phyloP scores from a whole-genome alignment of 2,113 vertebrate species.

The Ovis canadensis region DNA sequence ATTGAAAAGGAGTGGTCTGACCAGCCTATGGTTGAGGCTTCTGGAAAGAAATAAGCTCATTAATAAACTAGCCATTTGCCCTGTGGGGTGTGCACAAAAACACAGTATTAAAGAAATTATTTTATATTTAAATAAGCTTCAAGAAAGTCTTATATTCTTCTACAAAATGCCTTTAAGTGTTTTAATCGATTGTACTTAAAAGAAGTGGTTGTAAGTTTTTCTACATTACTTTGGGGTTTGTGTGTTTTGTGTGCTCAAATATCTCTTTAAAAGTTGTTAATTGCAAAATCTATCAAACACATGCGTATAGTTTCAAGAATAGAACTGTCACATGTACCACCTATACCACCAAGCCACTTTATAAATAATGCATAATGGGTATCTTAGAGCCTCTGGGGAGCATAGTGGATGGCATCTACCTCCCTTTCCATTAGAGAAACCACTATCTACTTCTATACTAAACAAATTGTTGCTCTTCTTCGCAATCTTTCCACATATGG shows the following conservation, averaged over 20 bases:
- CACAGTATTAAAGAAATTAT: neutral
- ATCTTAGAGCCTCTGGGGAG: neutral
- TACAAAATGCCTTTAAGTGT: neutral
- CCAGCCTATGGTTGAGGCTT: neutral
- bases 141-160: neutral
- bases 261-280: neutral
- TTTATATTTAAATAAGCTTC: neutral
- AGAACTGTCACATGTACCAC: neutral
- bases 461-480: neutral
- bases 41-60: neutral
- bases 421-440: neutral
- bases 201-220: neutral
- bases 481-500: neutral
- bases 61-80: neutral
- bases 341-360: neutral
- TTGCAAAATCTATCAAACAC: neutral
- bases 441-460: neutral
- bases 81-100: neutral
- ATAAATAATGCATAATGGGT: neutral
- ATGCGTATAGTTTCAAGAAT: neutral
- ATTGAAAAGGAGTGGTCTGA: neutral
- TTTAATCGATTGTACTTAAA: neutral
- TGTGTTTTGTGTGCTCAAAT: neutral
- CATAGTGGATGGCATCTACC: neutral
- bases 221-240: neutral